Base-by-base conservation (phyloP, 2,113 vertebrate species). In the Nanorana parkeri region DNA sequence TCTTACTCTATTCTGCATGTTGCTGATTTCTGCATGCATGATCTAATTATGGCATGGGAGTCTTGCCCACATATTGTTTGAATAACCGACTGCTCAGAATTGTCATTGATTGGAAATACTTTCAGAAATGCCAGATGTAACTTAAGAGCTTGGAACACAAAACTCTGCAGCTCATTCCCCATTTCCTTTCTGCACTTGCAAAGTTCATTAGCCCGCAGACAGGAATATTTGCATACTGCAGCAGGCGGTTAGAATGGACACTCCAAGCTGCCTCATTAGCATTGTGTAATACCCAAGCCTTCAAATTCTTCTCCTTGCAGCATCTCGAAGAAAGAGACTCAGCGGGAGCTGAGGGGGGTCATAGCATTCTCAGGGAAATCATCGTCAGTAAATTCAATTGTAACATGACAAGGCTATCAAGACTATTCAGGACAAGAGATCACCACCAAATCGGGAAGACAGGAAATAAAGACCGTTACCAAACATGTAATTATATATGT, bases 361-460 rank as follows among this genome's bases (percentile, higher is more conserved):
- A 92, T 83, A 85, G 86, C 88, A 87, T 92, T 92, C 91, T 90
- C 91, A 92, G 89, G 90, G 89, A 89, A 92, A 89, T 91, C 91
- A 91, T 87, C 90, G 89, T 88, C 86, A 91, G 86, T 89, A 89
- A 89, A 90, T 91, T 90, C 86, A 89, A 89, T 88, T 89, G 87
- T 88, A 89, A 89, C 88, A 92, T 89, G 88, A 87, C 88, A 87
- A 77, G 88, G 85, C 85, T 89, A 88, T 87, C 84, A 86, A 89
- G 89, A 82, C 87, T 89, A 88, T 89, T 74, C 84, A 85, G 88
- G 87, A 88, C 89, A 87, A 89, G 89, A 85, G 87, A 89, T 90
- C 89, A 88, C 89, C 87, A 85, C 83, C 83, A 88, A 83, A 83
- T 76, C 52, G 63, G 47, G 51, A 56, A 81, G 80, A 83, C 71